These are phyloP conservation scores for Cheilosia pagana DNA, from an alignment of 2,888 invertebrate genomes.

Conservation along the genomic window DNA sequence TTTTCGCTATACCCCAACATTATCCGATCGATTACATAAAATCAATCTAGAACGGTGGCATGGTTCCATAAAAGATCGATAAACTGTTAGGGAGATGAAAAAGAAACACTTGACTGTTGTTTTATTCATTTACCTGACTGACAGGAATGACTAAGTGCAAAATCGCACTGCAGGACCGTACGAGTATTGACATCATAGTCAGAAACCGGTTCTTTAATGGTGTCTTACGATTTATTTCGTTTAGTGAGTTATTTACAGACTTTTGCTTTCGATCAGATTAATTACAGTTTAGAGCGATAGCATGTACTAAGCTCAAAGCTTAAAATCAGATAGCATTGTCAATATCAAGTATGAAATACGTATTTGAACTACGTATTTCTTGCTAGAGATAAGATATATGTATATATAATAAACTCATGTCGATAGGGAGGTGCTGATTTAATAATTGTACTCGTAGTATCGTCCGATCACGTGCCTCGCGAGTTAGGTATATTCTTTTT, in stretches of 20 bases:
- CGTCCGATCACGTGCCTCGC: slow-evolving; percentile 9
- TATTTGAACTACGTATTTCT: slow-evolving; percentile 4
- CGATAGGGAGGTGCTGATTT: neutral
- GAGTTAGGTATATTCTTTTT: neutral
- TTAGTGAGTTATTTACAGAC: neutral
- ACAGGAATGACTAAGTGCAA: slow-evolving; percentile 4
- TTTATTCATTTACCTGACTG: neutral
- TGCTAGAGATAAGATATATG: slow-evolving; percentile 15
- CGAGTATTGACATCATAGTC: slow-evolving; percentile 6
- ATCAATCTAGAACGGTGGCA: neutral
- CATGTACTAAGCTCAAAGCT: neutral
- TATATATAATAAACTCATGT: neutral
- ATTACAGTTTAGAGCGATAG: no score
- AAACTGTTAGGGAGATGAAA: no score
- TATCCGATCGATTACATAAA: slow-evolving; percentile 4
- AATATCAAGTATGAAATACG: slow-evolving; percentile 1
- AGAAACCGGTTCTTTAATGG: slow-evolving; percentile 33
- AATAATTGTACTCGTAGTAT: no score
- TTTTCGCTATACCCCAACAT: neutral
- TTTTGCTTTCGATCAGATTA: neutral
- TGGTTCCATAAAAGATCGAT: neutral
- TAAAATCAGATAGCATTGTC: slow-evolving; percentile 26
- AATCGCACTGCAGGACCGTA: neutral
- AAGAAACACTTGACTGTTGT: neutral
- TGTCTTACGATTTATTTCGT: neutral